Base-by-base conservation (phyloP, 2,888 invertebrate species). In the Drosophila lacicola region DNA sequence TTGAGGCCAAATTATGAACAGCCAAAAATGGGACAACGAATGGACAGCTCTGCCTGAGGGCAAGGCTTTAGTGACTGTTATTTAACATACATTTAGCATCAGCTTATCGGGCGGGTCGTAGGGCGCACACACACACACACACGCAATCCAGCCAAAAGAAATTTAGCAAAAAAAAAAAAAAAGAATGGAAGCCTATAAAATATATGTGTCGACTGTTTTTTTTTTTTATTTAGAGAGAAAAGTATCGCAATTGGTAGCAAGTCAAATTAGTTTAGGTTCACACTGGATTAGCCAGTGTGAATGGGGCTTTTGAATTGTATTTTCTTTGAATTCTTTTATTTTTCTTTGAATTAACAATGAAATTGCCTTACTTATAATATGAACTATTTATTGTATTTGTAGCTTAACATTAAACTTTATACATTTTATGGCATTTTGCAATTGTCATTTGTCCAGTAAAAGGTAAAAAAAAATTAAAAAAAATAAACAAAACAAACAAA, bases 321-420 rank as follows among this genome's bases (percentile, higher is more conserved):
- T 34, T 46, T 54, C 29, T 41, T 29, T 54, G 47, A 25, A 29
- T 8, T 34, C 36, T 46, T 6, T 8, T 45, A 5, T n/a, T 41
- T 25, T 9, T 17, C 57, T 63, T 56, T 74, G 46, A 78, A 82
- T 82, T 73, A 69, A 82, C 57, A 71, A 71, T 78, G 71, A 80
- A 70, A 85, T 82, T 82, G 82, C 82, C 82, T 82, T 82, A 82
- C 75, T 54, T 83, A 68, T 73, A 56, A 49, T 66, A 74, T 72
- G 49, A 80, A 83, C 79, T 83, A 86, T 67, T 74, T 74, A 77
- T 77, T 83, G 67, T 86, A 82, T 80, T 80, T 72, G 76, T 83
- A 83, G 82, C 75, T 75, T 67, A 77, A 60, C 44, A 41, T 17
- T 36, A 49, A 62, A 54, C 63, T 80, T 71, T 75, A 66, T 76